Evolutionary conservation across 2,797 vertebrate genomes (phyloP), one percentile per base, ranked within the genome.

Genomic region (Picus viridis): DNA sequence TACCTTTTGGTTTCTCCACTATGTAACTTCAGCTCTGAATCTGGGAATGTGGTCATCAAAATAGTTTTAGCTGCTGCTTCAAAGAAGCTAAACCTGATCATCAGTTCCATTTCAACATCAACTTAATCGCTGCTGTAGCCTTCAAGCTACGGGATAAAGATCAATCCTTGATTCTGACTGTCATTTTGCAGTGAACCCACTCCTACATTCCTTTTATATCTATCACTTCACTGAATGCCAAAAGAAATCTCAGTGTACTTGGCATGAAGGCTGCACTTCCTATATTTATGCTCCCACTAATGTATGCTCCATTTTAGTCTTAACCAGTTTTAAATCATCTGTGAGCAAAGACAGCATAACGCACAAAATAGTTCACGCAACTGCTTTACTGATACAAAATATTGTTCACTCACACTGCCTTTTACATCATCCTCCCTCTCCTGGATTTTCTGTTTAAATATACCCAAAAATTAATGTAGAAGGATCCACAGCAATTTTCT

Each of bases 211-310:
- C 93, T 94, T 96, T 94, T 88, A 81, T 78, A 96, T 72, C 95
- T 45, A 88, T 64, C 90, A 54, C 82, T 89, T 58, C 82, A 58
- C 70, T 63, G 82, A 94, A 96, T 47, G 90, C 92, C 95, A 96
- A 77, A 62, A 94, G 92, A 90, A 94, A 93, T 94, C 90, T 89
- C 89, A 93, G 82, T n/a, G 75, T 93, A 54, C 84, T 94, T 93
- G 92, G 95, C 84, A 95, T 12, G 65, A 93, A 92, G 84, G 88
- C 88, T 90, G 65, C 92, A 80, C 76, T 95, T 93, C 95, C 94
- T 91, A 89, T 95, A 91, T 95, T 93, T 96, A 92, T 96, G 89
- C 80, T 89, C 73, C 89, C 71, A 73, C 82, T 96, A 87, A 94
- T 87, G 65, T 84, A 89, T 83, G 54, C 90, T 92, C 80, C 89